Evolutionary conservation across 2,888 invertebrate genomes (phyloP).

Genomic region (Mythimna loreyi): DNA sequence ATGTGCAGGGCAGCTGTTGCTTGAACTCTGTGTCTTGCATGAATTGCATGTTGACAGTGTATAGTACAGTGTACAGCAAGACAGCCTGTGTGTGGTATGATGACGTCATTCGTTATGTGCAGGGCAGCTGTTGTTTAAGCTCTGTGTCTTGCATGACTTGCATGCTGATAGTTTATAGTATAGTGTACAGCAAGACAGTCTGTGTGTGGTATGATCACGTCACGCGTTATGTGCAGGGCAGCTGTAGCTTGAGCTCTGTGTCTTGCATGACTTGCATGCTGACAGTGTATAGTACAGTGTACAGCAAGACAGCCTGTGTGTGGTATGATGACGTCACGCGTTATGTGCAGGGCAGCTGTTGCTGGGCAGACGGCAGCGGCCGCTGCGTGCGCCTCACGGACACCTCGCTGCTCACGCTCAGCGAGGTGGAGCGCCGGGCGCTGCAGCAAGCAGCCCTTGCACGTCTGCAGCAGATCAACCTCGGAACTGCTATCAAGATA

Average conservation of each 20-base stretch:
- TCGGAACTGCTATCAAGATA: constrained; percentile 95
- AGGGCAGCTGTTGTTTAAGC: too few relatives aligned
- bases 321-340: constrained; percentile 88
- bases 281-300: background rate
- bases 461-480: constrained; percentile 95
- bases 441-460: constrained; percentile 96
- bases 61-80: too few relatives aligned
- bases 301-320: constrained; percentile 22
- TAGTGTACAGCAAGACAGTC: too few relatives aligned
- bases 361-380: constrained; percentile 94
- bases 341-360: constrained; percentile 94
- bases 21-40: too few relatives aligned
- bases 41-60: too few relatives aligned
- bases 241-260: too few relatives aligned
- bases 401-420: constrained; percentile 93
- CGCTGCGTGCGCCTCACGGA: constrained; percentile 93
- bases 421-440: constrained; percentile 94
- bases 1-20: constrained; percentile 94
- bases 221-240: too few relatives aligned
- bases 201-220: too few relatives aligned
- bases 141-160: too few relatives aligned
- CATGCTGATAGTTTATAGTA: too few relatives aligned
- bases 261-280: background rate
- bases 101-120: too few relatives aligned
- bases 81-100: too few relatives aligned